Conservation (phyloP, 92 coral and sea anemone species). For the Pocillopora grandis region DNA sequence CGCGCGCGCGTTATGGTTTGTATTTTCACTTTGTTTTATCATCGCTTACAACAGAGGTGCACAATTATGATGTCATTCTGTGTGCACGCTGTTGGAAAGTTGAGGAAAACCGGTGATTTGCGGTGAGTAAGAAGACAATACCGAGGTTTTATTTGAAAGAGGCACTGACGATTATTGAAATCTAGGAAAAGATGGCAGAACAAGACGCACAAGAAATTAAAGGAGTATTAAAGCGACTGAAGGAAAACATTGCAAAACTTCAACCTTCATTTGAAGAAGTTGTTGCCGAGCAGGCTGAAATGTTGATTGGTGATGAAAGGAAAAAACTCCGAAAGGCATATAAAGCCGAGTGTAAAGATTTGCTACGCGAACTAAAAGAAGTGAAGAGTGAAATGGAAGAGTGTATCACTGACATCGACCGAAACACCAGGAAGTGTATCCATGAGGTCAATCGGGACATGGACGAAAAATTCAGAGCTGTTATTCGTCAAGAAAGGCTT, state of each 20-base stretch:
- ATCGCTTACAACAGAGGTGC: neutral
- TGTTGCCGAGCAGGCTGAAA: constrained; percentile 22
- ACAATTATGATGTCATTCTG: neutral
- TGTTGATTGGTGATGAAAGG: constrained; percentile 2
- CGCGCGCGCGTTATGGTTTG: neutral
- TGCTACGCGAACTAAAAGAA: neutral
- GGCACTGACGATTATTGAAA: neutral
- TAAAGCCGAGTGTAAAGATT: constrained; percentile 9
- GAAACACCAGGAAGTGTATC: neutral
- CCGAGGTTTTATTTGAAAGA: neutral
- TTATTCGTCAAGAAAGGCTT: neutral
- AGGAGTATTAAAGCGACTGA: constrained; percentile 3
- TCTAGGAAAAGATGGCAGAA: constrained; percentile 9
- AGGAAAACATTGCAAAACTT: constrained; percentile 13
- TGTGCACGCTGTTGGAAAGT: constrained; percentile 6
- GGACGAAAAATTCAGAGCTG: neutral
- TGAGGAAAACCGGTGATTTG: neutral
- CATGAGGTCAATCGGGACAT: constrained; percentile 1
- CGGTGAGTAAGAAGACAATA: neutral
- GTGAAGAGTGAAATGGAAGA: constrained; percentile 13
- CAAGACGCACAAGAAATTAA: neutral
- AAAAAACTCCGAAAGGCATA: constrained; percentile 17
- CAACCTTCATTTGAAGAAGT: constrained; percentile 17
- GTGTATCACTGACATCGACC: constrained; percentile 5
- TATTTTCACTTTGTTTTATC: neutral